Percentiles rank a stretch among this genome's conserved stretches.
Conservation (phyloP, 1,140 invertebrate genomes). For the Harlomillsia oculata region DNA sequence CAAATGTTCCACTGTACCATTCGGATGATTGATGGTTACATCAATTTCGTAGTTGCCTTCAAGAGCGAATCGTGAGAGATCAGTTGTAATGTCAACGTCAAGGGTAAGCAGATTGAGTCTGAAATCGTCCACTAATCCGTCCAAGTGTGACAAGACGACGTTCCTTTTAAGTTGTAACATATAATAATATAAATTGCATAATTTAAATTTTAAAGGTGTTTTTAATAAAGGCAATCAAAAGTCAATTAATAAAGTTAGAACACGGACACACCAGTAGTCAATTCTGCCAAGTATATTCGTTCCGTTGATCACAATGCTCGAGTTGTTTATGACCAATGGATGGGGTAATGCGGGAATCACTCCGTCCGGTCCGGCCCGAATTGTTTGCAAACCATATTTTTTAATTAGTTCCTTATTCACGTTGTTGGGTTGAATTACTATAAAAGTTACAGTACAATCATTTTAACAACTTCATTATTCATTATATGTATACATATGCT, state of each 20-base stretch:
- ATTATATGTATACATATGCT: too few species aligned
- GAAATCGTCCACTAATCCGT: background rate
- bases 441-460: too few species aligned
- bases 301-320: background rate
- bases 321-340: background rate
- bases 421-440: too few species aligned
- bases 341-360: background rate
- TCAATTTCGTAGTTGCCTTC: background rate
- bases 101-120: background rate
- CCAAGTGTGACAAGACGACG: too few species aligned
- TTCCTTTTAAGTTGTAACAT: background rate
- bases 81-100: background rate
- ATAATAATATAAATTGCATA: background rate
- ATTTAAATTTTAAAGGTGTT: background rate
- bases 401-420: too few species aligned
- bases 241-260: background rate
- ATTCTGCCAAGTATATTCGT: background rate
- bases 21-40: background rate
- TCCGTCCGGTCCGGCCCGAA: too few species aligned
- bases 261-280: background rate
- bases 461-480: too few species aligned
- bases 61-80: background rate
- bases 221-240: background rate
- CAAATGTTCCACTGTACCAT: background rate
- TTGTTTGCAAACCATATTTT: too few species aligned